These are phyloP conservation scores for Acomys russatus DNA, from an alignment of 2,797 vertebrate species.

Conservation along the genomic window DNA sequence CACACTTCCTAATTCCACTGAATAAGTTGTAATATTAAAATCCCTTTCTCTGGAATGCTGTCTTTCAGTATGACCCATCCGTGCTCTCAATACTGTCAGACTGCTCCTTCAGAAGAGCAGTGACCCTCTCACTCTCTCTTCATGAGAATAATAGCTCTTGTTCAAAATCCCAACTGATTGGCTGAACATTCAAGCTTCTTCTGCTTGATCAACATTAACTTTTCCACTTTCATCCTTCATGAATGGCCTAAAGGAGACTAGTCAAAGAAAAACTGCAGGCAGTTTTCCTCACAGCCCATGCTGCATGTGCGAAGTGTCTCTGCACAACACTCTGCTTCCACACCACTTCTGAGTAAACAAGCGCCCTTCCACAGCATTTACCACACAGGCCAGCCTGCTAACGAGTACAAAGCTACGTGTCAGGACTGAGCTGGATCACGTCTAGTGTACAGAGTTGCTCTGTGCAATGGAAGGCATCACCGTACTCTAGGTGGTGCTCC, in stretches of 20 bases:
- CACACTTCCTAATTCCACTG: background rate
- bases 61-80: conserved; percentile 21
- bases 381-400: background rate
- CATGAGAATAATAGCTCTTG: conserved; percentile 4
- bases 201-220: background rate
- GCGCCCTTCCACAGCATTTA: background rate
- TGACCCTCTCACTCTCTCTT: background rate
- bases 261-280: background rate
- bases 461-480: background rate
- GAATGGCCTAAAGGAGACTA: background rate
- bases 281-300: background rate
- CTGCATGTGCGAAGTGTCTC: background rate
- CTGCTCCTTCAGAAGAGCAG: conserved; percentile 49
- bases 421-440: background rate
- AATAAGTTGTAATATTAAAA: background rate
- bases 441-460: background rate
- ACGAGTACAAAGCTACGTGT: background rate
- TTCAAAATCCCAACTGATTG: background rate
- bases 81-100: conserved; percentile 6
- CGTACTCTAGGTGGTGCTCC: background rate
- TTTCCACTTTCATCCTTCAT: background rate
- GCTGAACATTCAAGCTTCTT: conserved; percentile 2
- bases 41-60: background rate
- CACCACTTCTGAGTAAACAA: background rate
- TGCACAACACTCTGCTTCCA: background rate